Conservation (phyloP, 2,888 invertebrate genomes). For the Odiellus spinosus region DNA sequence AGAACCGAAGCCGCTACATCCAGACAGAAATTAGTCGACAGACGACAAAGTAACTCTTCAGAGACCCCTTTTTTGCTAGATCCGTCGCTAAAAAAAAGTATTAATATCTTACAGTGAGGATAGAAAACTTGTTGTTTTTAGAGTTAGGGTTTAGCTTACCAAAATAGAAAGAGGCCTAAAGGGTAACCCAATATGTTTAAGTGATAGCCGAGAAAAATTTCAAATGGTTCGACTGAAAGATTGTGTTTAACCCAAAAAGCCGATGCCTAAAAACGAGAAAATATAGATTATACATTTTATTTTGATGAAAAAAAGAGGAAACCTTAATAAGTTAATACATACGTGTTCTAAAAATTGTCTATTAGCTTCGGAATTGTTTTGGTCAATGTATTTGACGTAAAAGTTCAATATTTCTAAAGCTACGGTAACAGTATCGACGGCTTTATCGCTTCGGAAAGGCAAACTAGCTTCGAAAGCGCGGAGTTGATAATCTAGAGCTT, state of each 20-base stretch:
- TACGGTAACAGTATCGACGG: background rate
- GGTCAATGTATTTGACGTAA: background rate
- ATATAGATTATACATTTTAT: background rate
- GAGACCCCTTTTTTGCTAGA: background rate
- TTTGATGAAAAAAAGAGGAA: too few species aligned
- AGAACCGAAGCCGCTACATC: slow-evolving; percentile 6
- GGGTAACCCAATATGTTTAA: slow-evolving; percentile 11
- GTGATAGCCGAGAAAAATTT: slow-evolving; percentile 10
- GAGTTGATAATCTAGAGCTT: slow-evolving; percentile 15
- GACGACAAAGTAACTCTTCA: slow-evolving; percentile 5
- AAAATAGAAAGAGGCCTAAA: slow-evolving; percentile 9
- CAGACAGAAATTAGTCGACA: slow-evolving; percentile 13
- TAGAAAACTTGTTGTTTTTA: background rate
- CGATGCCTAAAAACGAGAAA: slow-evolving; percentile 10
- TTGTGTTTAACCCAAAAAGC: slow-evolving; percentile 13
- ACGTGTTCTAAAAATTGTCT: slow-evolving; percentile 12
- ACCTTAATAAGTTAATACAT: too few species aligned
- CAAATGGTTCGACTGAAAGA: slow-evolving; percentile 7
- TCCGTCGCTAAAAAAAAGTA: too few species aligned
- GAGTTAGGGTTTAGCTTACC: slow-evolving; percentile 3
- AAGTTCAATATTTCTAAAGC: background rate
- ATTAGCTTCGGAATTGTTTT: slow-evolving; percentile 5
- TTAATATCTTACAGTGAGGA: background rate
- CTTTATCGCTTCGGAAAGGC: background rate
- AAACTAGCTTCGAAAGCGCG: slow-evolving; percentile 5